Evolutionary conservation across 2,113 vertebrate species (phyloP), one percentile per base, ranked within the genome.

Genomic region (Talpa occidentalis): DNA sequence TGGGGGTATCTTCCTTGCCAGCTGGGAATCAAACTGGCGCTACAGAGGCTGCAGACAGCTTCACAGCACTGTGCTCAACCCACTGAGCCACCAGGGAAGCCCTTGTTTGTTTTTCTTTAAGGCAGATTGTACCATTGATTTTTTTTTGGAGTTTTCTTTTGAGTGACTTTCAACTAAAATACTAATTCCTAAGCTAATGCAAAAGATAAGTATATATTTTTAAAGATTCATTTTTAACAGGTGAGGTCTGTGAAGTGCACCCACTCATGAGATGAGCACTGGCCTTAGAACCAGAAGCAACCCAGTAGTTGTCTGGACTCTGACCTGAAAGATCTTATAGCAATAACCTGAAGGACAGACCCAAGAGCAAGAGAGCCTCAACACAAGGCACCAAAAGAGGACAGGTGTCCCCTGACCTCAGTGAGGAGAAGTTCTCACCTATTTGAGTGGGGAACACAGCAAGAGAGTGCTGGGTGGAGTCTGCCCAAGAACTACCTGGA

Each of bases 81-180:
- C 44, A 10, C 44, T 44, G 10, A 5, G 6, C 44, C 44, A 44
- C 44, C 44, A 44, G 44, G 44, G 44, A 44, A 10, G 44, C 6
- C 44, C 44, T 95, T 93, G 96, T 9, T 2, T 81, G 62, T 96
- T n/a, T 95, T 94, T 96, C 91, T 95, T 91, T 90, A 44, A 90
- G 87, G 73, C 84, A 28, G 94, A 97, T 74, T 54, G 21, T 89
- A 66, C 8, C 60, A 44, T 78, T 85, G 32, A 17, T 97, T 88
- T 95, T 94, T 94, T 54, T 94, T 37, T 35, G 14, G 64, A 72
- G 11, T 93, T 89, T 49, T 92, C 69, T 95, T 56, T 90, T 78
- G 26, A 30, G 22, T 84, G n/a, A 3, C 21, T 91, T 67, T 80
- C 54, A 78, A 6, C 26, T 93, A 49, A 85, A 64, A 12, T 85